Evolutionary conservation across 2,113 vertebrate species (phyloP), one percentile per base, ranked within the genome.

Genomic region (Mohoua ochrocephala): DNA sequence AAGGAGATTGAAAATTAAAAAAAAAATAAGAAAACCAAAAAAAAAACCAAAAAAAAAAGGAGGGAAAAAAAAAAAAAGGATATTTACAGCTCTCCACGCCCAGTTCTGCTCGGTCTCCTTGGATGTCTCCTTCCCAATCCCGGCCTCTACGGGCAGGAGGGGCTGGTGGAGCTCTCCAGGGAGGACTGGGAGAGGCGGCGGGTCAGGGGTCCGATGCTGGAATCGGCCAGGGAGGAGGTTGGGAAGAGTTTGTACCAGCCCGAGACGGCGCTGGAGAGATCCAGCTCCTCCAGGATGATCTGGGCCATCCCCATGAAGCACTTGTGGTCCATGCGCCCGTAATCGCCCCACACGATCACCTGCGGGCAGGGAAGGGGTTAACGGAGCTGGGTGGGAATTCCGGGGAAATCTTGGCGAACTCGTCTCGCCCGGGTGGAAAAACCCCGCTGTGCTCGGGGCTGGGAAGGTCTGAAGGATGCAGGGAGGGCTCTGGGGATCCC

Each of bases 191-290:
- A 99, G 84, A 99, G 99, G 77, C 99, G 99, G 76, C 99, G 98
- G 30, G 99, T 98, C 76, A 99, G 98, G 31, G 99, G 99, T 63
- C 99, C 99, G 53, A 99, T 99, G 83, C 99, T 99, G 95, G 99
- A 99, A 94, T 99, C 99, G 14, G 99, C 99, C 98, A 99, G 96
- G 14, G 99, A 99, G 80, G 99, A 99, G 44, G 99, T 99, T 94
- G 99, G 99, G 98, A 99, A 99, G 97, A 99, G 99, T 99, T 99
- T 99, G 98, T 99, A 99, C 99, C 99, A 99, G 97, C 99, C 99
- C 3, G 98, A 91, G 65, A 99, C 98, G 1, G 87, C 84, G 20
- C 98, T 98, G 45, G 99, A 99, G 96, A 99, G 98, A 95, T 99
- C 99, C 94, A 99, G 98, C 98, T 99, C 99, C 44, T 99, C 99